Evolutionary conservation across 2,888 invertebrate genomes (phyloP), one percentile per base, ranked within the genome.

Genomic region (Apotomis betuletana): DNA sequence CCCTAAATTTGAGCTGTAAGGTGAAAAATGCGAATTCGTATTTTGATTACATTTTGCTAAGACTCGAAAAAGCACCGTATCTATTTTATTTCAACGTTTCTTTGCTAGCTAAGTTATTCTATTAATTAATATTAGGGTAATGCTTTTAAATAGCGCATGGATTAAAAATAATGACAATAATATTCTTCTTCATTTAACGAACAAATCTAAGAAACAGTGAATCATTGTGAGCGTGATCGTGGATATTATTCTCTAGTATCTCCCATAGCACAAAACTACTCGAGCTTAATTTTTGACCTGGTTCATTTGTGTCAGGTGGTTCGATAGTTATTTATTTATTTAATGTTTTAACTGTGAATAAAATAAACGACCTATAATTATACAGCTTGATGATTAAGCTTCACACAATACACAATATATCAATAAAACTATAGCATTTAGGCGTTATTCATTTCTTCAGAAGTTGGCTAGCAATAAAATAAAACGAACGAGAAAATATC

Each of bases 81-180:
- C 52, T 64, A 51, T 67, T 61, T 57, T 67, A 41, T 67, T 71
- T 41, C 49, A 60, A 55, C n/a, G 5, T 71, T 67, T 62, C 51
- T 51, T 67, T 38, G 38, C 13, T 58, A 27, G 36, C 15, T 12
- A 55, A 46, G 46, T 57, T 67, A 5, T 49, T 52, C 13, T 10
- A 55, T 62, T 63, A 1, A 49, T 65, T 54, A 12, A 55, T 69
- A 38, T 54, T 46, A 49, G 27, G 65, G 27, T 4, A 67, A 51
- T 3, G 54, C 54, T 54, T 59, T 60, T 62, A 63, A 38, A 55
- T 36, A 15, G 27, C 9, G 58, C 8, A 36, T 27, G 12, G 5
- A 36, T 27, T 27, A 36, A 61, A 36, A 27, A 27, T 27, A 27
- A 27, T 27, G 27, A 27, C 27, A 27, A 0, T 10, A 15, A 61